phyloP scores from a whole-genome alignment of 2,797 vertebrate genomes.

The Mareca penelope region DNA sequence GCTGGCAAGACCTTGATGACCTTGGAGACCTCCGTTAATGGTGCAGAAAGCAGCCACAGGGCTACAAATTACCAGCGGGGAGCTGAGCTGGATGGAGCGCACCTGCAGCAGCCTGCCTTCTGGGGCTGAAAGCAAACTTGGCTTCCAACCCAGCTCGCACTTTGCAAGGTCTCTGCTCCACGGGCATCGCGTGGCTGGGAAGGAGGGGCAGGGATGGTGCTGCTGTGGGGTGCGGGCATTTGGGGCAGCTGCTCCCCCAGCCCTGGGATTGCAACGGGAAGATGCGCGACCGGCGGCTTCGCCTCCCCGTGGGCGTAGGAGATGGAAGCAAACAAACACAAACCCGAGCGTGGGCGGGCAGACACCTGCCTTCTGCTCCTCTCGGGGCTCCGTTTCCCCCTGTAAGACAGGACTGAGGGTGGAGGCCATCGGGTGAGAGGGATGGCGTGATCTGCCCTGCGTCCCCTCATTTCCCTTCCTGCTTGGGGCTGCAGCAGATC shows the following conservation, averaged over 20 bases:
- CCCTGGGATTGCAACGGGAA: fast-evolving
- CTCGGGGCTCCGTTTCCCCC: background rate
- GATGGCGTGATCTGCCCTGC: background rate
- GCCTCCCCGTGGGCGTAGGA: background rate
- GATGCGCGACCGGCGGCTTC: fast-evolving
- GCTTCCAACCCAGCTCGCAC: background rate
- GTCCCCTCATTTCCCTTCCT: slow-evolving; percentile 50
- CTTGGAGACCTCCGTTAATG: background rate
- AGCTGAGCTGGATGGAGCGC: slow-evolving; percentile 3
- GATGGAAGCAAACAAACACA: background rate
- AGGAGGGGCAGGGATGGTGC: background rate
- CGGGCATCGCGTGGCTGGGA: fast-evolving
- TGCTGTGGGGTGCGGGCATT: fast-evolving
- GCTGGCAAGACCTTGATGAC: background rate
- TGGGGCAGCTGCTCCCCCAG: fast-evolving
- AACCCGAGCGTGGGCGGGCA: background rate
- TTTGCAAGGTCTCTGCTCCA: background rate
- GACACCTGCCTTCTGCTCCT: background rate
- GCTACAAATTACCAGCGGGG: background rate
- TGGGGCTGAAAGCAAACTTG: slow-evolving; percentile 37
- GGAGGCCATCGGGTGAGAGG: background rate
- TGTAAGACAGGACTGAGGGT: background rate
- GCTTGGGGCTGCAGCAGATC: slow-evolving; percentile 17
- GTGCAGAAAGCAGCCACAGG: background rate
- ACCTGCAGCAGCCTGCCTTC: slow-evolving; percentile 39